A percentile compares a stretch with the other conserved stretches of the same genome.
phyloP scores from a whole-genome alignment of 2,797 vertebrate genomes.

The Phylloscopus collybita region DNA sequence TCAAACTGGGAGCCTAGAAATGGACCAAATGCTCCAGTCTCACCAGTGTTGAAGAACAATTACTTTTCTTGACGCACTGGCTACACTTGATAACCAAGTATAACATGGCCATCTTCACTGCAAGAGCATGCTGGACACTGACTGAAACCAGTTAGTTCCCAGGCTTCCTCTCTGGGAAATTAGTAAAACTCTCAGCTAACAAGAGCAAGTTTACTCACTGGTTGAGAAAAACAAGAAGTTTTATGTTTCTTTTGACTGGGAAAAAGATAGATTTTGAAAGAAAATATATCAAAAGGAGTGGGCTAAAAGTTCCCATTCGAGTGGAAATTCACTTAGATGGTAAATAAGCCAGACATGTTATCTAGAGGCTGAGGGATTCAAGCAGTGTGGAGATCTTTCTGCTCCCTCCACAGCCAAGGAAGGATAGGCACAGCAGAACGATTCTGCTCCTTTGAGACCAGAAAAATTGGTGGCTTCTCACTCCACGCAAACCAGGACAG shows the following conservation, averaged over 20 bases:
- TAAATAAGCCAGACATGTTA: rapidly evolving
- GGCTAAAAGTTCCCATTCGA: not conserved
- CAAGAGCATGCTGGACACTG: not conserved
- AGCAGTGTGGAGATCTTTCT: not conserved
- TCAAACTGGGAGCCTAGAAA: not conserved
- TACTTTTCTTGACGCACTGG: not conserved
- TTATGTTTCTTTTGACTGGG: not conserved
- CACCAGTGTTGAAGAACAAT: not conserved
- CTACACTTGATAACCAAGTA: not conserved
- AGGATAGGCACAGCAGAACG: not conserved
- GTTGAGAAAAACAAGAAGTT: not conserved
- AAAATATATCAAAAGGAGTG: not conserved
- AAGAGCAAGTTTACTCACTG: not conserved
- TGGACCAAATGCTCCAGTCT: not conserved
- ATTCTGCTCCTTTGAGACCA: not conserved
- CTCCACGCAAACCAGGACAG: not conserved
- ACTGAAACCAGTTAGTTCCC: not conserved
- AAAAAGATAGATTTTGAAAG: not conserved
- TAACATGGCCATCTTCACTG: not conserved
- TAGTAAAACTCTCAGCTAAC: not conserved
- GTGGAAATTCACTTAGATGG: not conserved
- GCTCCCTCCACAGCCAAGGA: not conserved
- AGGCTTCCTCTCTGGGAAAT: not conserved
- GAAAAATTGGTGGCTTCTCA: not conserved
- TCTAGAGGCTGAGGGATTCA: not conserved